Conservation (phyloP, 2,797 vertebrate genomes). For the Arnoldichthys spilopterus region DNA sequence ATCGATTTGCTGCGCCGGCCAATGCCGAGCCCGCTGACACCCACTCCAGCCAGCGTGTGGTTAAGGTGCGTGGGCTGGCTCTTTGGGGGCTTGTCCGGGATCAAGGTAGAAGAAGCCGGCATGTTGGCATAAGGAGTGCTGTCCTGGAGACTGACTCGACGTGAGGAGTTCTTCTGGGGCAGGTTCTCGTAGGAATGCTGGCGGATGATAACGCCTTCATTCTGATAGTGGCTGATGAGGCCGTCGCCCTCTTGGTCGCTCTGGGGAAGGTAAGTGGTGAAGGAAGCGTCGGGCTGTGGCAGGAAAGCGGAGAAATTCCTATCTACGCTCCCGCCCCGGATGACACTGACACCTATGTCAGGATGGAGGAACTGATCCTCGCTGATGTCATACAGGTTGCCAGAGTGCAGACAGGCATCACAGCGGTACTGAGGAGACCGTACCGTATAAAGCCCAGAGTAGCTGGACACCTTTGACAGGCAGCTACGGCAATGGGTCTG, state of each 20-base stretch:
- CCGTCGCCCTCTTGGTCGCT: slow-evolving; percentile 86
- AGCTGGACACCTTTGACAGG: slow-evolving; percentile 89
- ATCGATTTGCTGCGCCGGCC: slow-evolving; percentile 92
- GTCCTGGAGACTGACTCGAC: slow-evolving; percentile 88
- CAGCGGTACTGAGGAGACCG: slow-evolving; percentile 92
- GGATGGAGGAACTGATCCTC: slow-evolving; percentile 94
- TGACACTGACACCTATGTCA: slow-evolving; percentile 36
- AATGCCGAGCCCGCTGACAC: slow-evolving; percentile 69
- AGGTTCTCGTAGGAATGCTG: slow-evolving; percentile 97
- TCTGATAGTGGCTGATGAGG: slow-evolving; percentile 88
- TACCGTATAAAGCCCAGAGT: slow-evolving; percentile 88
- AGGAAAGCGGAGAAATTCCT: slow-evolving; percentile 56
- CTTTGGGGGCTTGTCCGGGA: slow-evolving; percentile 89
- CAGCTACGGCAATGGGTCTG: slow-evolving; percentile 95
- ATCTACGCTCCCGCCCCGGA: slow-evolving; percentile 53
- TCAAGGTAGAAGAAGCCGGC: slow-evolving; percentile 89
- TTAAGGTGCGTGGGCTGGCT: slow-evolving; percentile 86
- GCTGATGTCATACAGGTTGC: slow-evolving; percentile 95
- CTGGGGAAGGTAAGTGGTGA: slow-evolving; percentile 80
- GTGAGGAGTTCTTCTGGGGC: slow-evolving; percentile 84
- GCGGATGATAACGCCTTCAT: slow-evolving; percentile 87
- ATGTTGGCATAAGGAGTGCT: slow-evolving; percentile 92
- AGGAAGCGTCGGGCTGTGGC: slow-evolving; percentile 69
- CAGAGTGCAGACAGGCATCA: slow-evolving; percentile 89
- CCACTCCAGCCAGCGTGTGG: slow-evolving; percentile 84